Evolutionary conservation across 2,797 vertebrate genomes (phyloP).

Genomic region (Semotilus atromaculatus): DNA sequence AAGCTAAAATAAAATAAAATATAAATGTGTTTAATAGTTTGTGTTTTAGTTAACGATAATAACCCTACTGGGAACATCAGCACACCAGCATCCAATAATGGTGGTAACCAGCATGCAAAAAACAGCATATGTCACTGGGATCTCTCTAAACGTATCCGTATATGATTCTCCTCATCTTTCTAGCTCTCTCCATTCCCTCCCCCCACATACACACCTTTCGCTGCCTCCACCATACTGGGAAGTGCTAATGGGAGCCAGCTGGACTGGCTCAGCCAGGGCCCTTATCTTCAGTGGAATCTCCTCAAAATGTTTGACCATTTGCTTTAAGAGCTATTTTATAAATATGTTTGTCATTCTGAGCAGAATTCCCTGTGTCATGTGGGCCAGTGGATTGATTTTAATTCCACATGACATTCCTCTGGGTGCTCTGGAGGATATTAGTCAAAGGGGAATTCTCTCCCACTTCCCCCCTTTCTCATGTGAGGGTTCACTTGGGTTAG

Average conservation of each 20-base stretch:
- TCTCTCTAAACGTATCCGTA: constrained; percentile 62
- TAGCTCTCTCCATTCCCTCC: constrained; percentile 50
- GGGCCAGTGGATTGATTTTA: constrained; percentile 52
- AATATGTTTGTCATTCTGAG: constrained; percentile 58
- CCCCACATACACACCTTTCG: constrained; percentile 29
- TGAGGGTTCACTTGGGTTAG: constrained; percentile 9
- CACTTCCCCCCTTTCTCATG: not conserved
- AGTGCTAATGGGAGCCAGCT: constrained; percentile 68
- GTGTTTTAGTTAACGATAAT: not conserved
- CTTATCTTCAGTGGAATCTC: constrained; percentile 62
- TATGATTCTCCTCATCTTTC: constrained; percentile 69
- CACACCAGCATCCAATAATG: not conserved
- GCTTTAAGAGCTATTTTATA: constrained; percentile 62
- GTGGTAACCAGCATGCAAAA: not conserved
- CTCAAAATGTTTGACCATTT: constrained; percentile 51
- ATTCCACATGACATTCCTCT: constrained; percentile 51
- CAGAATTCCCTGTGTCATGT: constrained; percentile 47
- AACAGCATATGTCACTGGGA: not conserved
- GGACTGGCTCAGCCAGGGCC: constrained; percentile 57
- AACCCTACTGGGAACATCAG: not conserved
- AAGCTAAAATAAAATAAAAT: not conserved
- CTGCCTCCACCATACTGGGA: constrained; percentile 50
- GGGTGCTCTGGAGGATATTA: constrained; percentile 34
- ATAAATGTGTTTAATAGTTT: not conserved
- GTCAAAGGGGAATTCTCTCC: constrained; percentile 17